Evolutionary conservation across 2,113 vertebrate species (phyloP), one percentile per base, ranked within the genome.

Genomic region (Macquaria australasica): DNA sequence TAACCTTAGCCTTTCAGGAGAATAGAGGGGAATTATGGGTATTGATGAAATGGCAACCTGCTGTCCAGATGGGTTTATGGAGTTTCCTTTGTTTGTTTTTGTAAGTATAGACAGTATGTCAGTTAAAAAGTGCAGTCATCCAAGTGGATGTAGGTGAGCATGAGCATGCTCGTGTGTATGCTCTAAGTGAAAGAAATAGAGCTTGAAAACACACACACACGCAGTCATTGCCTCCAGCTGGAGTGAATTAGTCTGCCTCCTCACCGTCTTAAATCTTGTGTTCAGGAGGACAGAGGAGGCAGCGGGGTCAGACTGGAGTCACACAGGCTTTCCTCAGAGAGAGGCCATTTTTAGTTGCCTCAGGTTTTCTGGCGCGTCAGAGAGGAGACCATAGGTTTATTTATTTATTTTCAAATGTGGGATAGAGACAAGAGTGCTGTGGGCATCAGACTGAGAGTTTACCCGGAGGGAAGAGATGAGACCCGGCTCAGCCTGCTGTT

Each of bases 251-350:
- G 75, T 73, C 74, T 79, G 43, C 55, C 84, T 89, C 64, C 34
- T 77, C 41, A 0, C 23, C 20, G 3, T 86, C 77, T 85, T 91
- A 84, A 87, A 87, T 87, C 67, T 75, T 76, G 64, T 50, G 20
- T 73, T 80, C 55, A 28, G 78, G 73, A 3, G 78, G 28, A 31
- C 28, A 58, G 81, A 70, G 37, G 75, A 86, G 73, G 66, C 74
- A 80, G 78, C 1, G 0, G 72, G 92, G 91, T 94, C 93, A 92
- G 88, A 88, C 83, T 84, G 51, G 75, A 90, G 90, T 89, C 88
- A 86, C 73, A 69, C 83, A 78, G 83, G 77, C 79, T 79, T 73
- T 76, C 76, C 82, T 91, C 64, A 62, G 51, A 88, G 78, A 87
- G 51, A 85, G 23, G 48, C 69, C 86, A 79, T 91, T 90, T 94